phyloP scores from a whole-genome alignment of 1,140 invertebrate genomes.

The Drosophila punjabiensis region DNA sequence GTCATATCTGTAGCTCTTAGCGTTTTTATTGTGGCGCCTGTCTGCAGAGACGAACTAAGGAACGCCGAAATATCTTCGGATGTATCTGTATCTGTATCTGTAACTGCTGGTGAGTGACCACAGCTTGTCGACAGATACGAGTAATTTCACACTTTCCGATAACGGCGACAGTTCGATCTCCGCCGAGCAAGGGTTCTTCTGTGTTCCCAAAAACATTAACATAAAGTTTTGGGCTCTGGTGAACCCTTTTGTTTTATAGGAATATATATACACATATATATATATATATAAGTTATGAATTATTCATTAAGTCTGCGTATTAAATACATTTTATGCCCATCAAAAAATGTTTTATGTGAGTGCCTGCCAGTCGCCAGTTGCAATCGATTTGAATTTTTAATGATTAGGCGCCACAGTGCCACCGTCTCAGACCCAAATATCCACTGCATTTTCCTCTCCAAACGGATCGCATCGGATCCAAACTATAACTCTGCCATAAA shows the following conservation, averaged over 20 bases:
- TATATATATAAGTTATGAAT: constrained; percentile 72
- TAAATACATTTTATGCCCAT: constrained; percentile 80
- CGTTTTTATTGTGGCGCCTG: constrained; percentile 83
- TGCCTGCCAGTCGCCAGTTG: constrained; percentile 32
- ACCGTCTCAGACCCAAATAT: constrained; percentile 34
- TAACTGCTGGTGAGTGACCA: constrained; percentile 58
- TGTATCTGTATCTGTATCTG: constrained; percentile 52
- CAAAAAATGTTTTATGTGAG: constrained; percentile 79
- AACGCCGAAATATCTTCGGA: constrained; percentile 35
- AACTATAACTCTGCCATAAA: constrained; percentile 52
- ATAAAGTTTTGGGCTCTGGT: constrained; percentile 68
- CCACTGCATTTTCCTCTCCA: constrained; percentile 9
- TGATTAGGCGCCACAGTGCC: constrained; percentile 83
- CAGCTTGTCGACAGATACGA: constrained; percentile 85
- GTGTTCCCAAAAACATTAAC: constrained; percentile 54
- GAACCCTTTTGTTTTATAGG: constrained; percentile 26
- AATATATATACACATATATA: not conserved
- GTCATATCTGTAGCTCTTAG: constrained; percentile 77
- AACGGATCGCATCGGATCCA: not conserved
- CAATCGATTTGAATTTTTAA: constrained; percentile 85
- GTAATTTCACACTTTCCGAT: constrained; percentile 83
- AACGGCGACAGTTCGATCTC: constrained; percentile 51
- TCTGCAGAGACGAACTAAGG: constrained; percentile 50
- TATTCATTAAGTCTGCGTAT: constrained; percentile 71
- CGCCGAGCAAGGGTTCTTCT: not conserved